Conservation (phyloP, 2,113 vertebrate genomes). For the Dasyprocta punctata region DNA sequence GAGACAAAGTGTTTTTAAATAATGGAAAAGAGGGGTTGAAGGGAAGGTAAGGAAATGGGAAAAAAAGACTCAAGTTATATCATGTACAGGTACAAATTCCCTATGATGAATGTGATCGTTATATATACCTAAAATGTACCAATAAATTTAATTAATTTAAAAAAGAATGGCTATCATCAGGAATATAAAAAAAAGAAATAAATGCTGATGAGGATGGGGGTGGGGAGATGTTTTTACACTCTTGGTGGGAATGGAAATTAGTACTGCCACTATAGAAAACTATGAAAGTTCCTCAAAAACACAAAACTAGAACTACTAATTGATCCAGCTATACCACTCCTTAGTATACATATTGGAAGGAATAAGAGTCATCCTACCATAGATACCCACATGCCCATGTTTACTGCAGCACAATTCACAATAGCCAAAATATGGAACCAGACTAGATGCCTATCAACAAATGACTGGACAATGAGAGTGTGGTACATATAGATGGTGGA, state of each 20-base stretch:
- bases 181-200: neutral
- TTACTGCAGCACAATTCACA: neutral
- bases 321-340: neutral
- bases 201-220: neutral
- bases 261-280: neutral
- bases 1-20: neutral
- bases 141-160: neutral
- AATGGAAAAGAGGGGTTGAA: neutral
- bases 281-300: neutral
- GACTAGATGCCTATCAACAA: neutral
- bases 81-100: neutral
- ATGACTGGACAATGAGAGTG: neutral
- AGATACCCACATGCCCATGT: neutral
- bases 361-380: neutral
- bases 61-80: neutral
- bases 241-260: neutral
- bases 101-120: neutral
- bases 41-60: neutral
- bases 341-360: neutral
- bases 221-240: neutral
- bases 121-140: neutral
- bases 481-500: neutral
- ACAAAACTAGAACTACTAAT: neutral
- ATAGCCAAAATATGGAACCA: neutral
- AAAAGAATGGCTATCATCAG: neutral